Evolutionary conservation across 1,140 invertebrate genomes (phyloP).

Genomic region (Grapholita molesta): DNA sequence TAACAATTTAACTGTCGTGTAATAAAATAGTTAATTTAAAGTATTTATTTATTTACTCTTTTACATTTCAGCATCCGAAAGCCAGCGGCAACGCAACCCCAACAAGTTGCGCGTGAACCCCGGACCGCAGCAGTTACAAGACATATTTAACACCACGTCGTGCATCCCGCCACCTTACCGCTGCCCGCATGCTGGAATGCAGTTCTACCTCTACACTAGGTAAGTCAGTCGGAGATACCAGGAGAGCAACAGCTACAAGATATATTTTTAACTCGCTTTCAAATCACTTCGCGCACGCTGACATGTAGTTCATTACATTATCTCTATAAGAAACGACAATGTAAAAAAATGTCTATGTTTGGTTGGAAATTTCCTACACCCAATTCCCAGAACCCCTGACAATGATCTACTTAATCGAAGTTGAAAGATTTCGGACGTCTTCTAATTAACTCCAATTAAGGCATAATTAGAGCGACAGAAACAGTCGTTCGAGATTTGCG

Average conservation of each 20-base stretch:
- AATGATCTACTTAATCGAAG: no score
- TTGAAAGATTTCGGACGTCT: no score
- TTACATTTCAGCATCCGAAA: conserved; percentile 48
- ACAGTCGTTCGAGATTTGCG: no score
- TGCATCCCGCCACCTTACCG: conserved; percentile 88
- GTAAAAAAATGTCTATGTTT: no score
- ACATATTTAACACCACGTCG: conserved; percentile 88
- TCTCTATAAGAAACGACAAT: conserved; percentile 77
- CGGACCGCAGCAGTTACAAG: conserved; percentile 78
- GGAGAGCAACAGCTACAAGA: conserved; percentile 80
- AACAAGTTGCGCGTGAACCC: not conserved
- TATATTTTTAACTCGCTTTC: conserved; percentile 88
- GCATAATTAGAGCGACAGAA: no score
- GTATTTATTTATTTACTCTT: no score
- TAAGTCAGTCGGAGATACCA: conserved; percentile 47
- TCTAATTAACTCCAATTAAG: no score
- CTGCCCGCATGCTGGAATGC: conserved; percentile 89
- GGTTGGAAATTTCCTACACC: no score
- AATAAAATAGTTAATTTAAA: no score
- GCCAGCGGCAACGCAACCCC: conserved; percentile 40
- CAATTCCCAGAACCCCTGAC: no score
- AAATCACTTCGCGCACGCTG: conserved; percentile 87
- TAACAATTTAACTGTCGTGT: no score
- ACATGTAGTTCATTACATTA: conserved; percentile 91
- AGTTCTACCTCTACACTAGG: conserved; percentile 90